phyloP scores from a whole-genome alignment of 2,113 vertebrate species.

The Abramis brama region DNA sequence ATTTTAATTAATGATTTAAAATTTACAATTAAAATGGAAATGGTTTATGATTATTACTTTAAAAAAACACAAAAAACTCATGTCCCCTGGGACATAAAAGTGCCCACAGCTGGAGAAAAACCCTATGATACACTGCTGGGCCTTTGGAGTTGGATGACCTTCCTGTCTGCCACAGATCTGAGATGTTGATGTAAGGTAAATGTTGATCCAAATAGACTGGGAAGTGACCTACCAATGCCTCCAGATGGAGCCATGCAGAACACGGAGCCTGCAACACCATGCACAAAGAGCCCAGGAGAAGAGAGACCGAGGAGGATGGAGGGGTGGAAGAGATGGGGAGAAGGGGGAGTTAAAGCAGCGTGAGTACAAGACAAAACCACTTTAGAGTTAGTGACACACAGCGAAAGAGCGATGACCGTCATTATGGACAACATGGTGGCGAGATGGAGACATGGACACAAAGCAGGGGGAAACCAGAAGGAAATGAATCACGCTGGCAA shows the following conservation, averaged over 20 bases:
- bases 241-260: slow-evolving; percentile 84
- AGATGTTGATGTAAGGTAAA: slow-evolving; percentile 20
- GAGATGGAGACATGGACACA: slow-evolving; percentile 36
- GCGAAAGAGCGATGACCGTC: slow-evolving; percentile 20
- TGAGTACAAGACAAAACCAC: slow-evolving; percentile 45
- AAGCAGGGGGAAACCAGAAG: slow-evolving; percentile 35
- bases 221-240: slow-evolving; percentile 83
- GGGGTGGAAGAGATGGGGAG: slow-evolving; percentile 26
- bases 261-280: slow-evolving; percentile 82
- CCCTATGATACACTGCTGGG: background rate
- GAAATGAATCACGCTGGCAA: slow-evolving; percentile 24
- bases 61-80: background rate
- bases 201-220: slow-evolving; percentile 32
- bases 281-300: slow-evolving; percentile 72
- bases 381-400: slow-evolving; percentile 46
- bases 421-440: slow-evolving; percentile 13
- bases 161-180: slow-evolving; percentile 38
- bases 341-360: slow-evolving; percentile 25
- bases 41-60: background rate
- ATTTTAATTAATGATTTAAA: background rate
- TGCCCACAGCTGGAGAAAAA: background rate
- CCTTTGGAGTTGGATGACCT: background rate
- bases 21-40: background rate
- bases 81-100: background rate
- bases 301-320: slow-evolving; percentile 2